Evolutionary conservation across 1,140 invertebrate genomes (phyloP).

Genomic region (Hycleus phaleratus): DNA sequence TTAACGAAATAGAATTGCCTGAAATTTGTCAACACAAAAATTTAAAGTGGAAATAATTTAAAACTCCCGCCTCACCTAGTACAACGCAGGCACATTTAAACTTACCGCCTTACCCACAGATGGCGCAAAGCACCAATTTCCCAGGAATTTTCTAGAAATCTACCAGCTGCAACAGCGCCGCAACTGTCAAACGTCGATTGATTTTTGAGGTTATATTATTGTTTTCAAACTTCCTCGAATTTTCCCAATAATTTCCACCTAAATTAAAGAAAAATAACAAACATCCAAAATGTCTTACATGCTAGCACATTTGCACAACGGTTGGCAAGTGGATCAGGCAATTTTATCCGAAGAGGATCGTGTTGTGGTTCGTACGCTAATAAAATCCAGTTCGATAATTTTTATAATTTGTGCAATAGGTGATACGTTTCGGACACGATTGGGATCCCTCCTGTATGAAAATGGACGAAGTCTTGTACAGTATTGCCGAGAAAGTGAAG

Average conservation of each 20-base stretch:
- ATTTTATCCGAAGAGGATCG: slow-evolving; percentile 97
- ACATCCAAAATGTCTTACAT: slow-evolving; percentile 88
- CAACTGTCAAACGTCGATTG: too few species aligned
- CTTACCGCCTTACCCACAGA: too few species aligned
- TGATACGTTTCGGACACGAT: slow-evolving; percentile 97
- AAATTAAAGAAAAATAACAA: not conserved
- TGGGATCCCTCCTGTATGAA: slow-evolving; percentile 99
- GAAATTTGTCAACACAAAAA: too few species aligned
- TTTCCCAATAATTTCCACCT: not conserved
- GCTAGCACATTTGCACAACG: slow-evolving; percentile 97
- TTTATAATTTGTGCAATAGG: slow-evolving; percentile 44
- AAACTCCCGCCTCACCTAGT: too few species aligned
- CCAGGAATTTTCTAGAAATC: too few species aligned
- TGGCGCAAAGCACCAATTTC: too few species aligned
- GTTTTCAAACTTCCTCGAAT: not conserved
- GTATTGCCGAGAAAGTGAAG: slow-evolving; percentile 96
- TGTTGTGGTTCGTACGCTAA: slow-evolving; percentile 65
- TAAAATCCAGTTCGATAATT: not conserved
- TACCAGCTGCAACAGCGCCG: too few species aligned
- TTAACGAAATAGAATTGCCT: too few species aligned
- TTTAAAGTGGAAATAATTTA: too few species aligned
- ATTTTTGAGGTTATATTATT: not conserved
- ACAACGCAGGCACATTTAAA: too few species aligned
- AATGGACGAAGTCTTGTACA: slow-evolving; percentile 98
- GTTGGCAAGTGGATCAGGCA: slow-evolving; percentile 98